These are phyloP conservation scores for Macrophya alboannulata DNA, from an alignment of 2,888 invertebrate genomes.

Conservation along the genomic window DNA sequence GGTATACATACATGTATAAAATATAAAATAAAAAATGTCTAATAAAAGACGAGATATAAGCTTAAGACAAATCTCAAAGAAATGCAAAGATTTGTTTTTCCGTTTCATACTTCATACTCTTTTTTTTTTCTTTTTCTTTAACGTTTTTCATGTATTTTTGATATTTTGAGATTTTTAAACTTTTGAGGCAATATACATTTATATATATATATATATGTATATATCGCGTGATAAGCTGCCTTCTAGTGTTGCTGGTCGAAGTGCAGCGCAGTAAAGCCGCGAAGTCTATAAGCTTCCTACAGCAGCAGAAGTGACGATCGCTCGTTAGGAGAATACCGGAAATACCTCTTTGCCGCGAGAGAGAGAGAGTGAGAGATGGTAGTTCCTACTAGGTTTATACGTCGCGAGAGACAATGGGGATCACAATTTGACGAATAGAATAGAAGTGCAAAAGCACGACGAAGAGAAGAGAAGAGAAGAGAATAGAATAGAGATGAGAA, in stretches of 20 bases:
- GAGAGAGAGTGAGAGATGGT: too few relatives aligned
- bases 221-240: neutral
- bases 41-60: neutral
- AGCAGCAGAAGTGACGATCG: constrained; percentile 21
- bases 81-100: too few relatives aligned
- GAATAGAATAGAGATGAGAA: neutral
- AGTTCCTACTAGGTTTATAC: neutral
- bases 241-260: neutral
- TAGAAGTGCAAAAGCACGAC: neutral
- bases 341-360: constrained; percentile 16
- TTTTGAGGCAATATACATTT: too few relatives aligned
- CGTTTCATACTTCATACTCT: too few relatives aligned
- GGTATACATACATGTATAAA: neutral
- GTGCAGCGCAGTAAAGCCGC: neutral
- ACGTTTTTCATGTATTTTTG: too few relatives aligned
- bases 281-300: neutral
- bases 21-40: neutral
- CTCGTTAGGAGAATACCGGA: constrained; percentile 38
- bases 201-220: neutral
- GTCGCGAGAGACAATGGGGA: constrained; percentile 19
- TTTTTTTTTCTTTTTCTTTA: too few relatives aligned
- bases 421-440: too few relatives aligned
- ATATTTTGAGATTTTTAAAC: too few relatives aligned
- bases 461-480: neutral
- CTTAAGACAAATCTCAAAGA: too few relatives aligned